phyloP scores from a whole-genome alignment of 2,113 vertebrate species.

The Rhadina sibilatrix region DNA sequence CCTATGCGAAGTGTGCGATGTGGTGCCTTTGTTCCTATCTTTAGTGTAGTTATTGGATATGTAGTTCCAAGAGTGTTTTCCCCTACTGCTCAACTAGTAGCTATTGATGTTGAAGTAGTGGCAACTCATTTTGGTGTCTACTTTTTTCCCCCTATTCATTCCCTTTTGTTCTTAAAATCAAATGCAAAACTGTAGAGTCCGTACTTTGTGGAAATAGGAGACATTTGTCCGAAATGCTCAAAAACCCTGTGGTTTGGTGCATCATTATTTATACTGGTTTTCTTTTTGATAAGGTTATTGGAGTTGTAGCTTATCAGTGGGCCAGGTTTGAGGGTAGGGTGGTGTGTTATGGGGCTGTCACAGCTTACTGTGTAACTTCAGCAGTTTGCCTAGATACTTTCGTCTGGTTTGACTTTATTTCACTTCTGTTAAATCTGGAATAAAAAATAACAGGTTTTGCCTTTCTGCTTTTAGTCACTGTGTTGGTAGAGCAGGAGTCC shows the following conservation, averaged over 20 bases:
- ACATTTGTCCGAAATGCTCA: background rate
- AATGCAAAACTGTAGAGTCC: background rate
- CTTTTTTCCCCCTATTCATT: rapidly evolving
- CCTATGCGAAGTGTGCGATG: background rate
- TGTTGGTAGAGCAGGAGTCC: background rate
- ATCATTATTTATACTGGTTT: background rate
- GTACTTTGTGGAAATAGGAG: rapidly evolving
- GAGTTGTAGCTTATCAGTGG: background rate
- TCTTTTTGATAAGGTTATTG: background rate
- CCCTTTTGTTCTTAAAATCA: background rate
- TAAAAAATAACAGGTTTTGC: background rate
- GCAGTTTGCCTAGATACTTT: background rate
- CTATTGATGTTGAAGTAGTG: background rate
- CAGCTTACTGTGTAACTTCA: background rate
- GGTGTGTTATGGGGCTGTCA: background rate
- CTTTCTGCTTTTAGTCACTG: background rate
- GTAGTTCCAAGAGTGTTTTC: background rate
- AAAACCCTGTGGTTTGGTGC: background rate
- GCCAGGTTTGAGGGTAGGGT: background rate
- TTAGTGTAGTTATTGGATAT: background rate
- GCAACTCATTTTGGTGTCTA: background rate
- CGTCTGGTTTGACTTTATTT: background rate
- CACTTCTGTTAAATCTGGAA: background rate
- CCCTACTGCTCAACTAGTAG: background rate
- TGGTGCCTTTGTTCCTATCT: background rate